These are phyloP conservation scores for Drosophila pseudotakahashii DNA, from an alignment of 2,888 invertebrate genomes.

Conservation along the genomic window DNA sequence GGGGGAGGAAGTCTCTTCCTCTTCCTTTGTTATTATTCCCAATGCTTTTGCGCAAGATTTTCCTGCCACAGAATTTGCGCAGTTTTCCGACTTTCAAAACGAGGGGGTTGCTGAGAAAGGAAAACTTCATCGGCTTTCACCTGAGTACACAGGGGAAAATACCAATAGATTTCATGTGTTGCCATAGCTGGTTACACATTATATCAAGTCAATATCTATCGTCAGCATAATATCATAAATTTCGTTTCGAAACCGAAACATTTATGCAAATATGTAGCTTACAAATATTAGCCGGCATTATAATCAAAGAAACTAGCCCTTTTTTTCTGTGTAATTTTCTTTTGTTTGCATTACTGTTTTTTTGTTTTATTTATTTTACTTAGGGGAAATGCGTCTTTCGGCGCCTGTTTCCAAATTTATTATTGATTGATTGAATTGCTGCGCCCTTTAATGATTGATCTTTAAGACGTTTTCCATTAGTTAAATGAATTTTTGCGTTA, in stretches of 20 bases:
- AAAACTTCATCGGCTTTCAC: slow-evolving; percentile 22
- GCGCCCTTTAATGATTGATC: slow-evolving; percentile 6
- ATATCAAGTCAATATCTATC: not conserved
- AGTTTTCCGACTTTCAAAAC: slow-evolving; percentile 13
- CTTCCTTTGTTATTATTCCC: slow-evolving; percentile 14
- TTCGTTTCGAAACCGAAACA: slow-evolving; percentile 6
- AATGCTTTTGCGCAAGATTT: slow-evolving; percentile 28
- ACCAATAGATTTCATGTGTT: not conserved
- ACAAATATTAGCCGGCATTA: not conserved
- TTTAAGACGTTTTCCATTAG: not conserved
- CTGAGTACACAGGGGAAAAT: slow-evolving; percentile 11
- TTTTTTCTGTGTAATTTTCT: not conserved
- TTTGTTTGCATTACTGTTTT: slow-evolving; percentile 8
- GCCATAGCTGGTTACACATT: slow-evolving; percentile 9
- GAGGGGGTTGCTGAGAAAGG: not conserved
- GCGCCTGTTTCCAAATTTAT: slow-evolving; percentile 20
- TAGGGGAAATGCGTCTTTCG: slow-evolving; percentile 34
- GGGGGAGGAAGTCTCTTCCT: not conserved
- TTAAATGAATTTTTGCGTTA: not conserved
- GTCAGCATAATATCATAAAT: slow-evolving; percentile 1
- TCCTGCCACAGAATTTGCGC: slow-evolving; percentile 35
- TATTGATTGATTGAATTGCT: slow-evolving; percentile 20
- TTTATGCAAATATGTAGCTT: slow-evolving; percentile 1
- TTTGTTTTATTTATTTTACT: slow-evolving; percentile 7
- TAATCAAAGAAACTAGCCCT: not conserved